A percentile compares a stretch with the other conserved stretches of the same genome.
phyloP scores from a whole-genome alignment of 2,113 vertebrate species.

The Callopanchax toddi region DNA sequence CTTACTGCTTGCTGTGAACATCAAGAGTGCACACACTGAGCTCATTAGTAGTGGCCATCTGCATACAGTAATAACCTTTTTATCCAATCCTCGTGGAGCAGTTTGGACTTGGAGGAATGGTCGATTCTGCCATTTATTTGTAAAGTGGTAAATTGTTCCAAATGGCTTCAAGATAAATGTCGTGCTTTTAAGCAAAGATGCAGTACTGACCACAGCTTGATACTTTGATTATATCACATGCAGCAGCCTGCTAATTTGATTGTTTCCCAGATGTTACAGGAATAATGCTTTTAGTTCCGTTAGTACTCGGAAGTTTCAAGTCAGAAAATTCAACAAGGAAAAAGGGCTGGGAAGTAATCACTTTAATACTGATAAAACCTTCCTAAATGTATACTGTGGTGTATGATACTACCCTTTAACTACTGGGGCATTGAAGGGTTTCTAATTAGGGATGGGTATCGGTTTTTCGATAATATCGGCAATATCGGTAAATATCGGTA shows the following conservation, averaged over 20 bases:
- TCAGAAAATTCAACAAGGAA: no score
- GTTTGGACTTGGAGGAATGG: constrained; percentile 72
- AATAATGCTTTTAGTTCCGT: constrained; percentile 9
- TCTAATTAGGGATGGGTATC: no score
- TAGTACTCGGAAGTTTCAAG: no score
- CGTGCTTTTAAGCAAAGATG: constrained; percentile 22
- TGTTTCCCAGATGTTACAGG: constrained; percentile 19
- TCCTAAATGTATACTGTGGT: no score
- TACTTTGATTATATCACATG: constrained; percentile 36
- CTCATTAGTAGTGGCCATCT: constrained; percentile 82
- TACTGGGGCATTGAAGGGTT: no score
- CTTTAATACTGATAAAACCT: no score
- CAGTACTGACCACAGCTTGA: constrained; percentile 44
- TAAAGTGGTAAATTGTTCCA: constrained; percentile 45
- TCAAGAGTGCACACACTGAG: constrained; percentile 73
- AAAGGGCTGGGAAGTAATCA: no score
- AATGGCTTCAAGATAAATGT: constrained; percentile 41
- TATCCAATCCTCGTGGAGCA: constrained; percentile 70
- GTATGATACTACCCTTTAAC: no score
- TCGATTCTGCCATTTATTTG: constrained; percentile 57
- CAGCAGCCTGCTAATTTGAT: constrained; percentile 30
- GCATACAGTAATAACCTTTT: constrained; percentile 70
- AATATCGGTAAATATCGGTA: no score
- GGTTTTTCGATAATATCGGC: no score
- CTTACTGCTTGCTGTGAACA: constrained; percentile 65